Evolutionary conservation across 2,113 vertebrate species (phyloP), one percentile per base, ranked within the genome.

Genomic region (Nannospalax galili): DNA sequence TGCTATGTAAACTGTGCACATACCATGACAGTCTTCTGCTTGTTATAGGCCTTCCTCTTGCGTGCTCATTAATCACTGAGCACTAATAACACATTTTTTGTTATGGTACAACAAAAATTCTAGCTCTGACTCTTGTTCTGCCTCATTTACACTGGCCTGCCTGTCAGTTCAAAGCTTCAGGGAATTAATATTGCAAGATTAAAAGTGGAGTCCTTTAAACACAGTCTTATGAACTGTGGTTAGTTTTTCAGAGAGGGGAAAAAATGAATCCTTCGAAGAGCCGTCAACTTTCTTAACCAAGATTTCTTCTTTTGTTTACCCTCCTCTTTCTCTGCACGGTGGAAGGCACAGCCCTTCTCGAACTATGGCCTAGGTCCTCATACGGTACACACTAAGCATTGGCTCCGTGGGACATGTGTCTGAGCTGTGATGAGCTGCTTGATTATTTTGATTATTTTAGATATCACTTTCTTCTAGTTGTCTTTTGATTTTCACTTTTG

Each of bases 141-240:
- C 93, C 84, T 98, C 98, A 97, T 98, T 98, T 98, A 98, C 97
- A 97, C 82, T 97, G 97, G 97, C 94, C 97, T 97, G 97, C 98
- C 96, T 98, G 98, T 98, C 97, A 98, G 96, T 98, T 98, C 97
- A 98, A 93, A 98, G 97, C 95, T 87, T 20, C 0, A 77, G 90
- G 96, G 96, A 97, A 98, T 96, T 97, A 98, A 98, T 98, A 98
- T 98, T 98, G 97, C 37, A 89, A 0, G 3, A 96, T 97, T 94
- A 97, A 98, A 98, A 96, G 96, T 75, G 20, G 97, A 97, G 87
- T 97, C 94, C 95, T 93, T 98, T 94, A 98, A 98, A 95, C 96
- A 97, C 70, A 97, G 95, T 97, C 87, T 97, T 88, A 97, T 97
- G 98, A 97, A 97, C 97, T 97, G 98, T 97, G 97, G 97, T 92